Base-by-base conservation (phyloP, 1,140 invertebrate genomes). In the Psilanteris sp. region DNA sequence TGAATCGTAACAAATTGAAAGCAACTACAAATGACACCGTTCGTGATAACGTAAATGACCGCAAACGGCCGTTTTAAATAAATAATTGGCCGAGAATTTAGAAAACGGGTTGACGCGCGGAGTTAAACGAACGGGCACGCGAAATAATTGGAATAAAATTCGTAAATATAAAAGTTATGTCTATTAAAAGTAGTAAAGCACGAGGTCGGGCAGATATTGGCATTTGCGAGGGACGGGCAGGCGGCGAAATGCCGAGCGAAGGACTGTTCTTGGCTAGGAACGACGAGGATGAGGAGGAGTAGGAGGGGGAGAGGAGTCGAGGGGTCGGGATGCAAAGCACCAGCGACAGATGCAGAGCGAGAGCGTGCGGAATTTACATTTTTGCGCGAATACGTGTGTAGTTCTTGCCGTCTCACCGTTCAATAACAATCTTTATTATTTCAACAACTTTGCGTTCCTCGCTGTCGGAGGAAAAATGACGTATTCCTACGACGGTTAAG, bases 361-460 rank as follows among this genome's bases (percentile, higher is more conserved):
- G 48, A 67, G 67, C 32, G 37, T 22, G 57, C 76, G 70, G 54
- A 82, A 83, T 83, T 83, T 75, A 81, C 83, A 83, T 85, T 83
- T 83, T 83, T 82, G 32, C 72, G 36, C 78, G 55, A 67, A 79
- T 77, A 48, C 64, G 77, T 71, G 72, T 48, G 67, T 73, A 48
- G 71, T 79, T 76, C 68, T 54, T 73, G 57, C 72, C 57, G 62
- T 66, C 67, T 74, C 62, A 57, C 55, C 77, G 54, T 84, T 79
- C 78, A 81, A 86, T 83, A 85, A 83, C 81, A 86, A 80, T 72
- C 75, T 85, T 85, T 86, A 85, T 86, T 86, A 83, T 86, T 86
- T 84, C 79, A 86, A 81, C 83, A 79, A 84, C 70, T 79, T 76
- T 36, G 44, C 46, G 26, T 18, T 59, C 26, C 34, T 39, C 50